Base-by-base conservation (phyloP, 2,888 invertebrate genomes). In the Leptogaster cylindrica region DNA sequence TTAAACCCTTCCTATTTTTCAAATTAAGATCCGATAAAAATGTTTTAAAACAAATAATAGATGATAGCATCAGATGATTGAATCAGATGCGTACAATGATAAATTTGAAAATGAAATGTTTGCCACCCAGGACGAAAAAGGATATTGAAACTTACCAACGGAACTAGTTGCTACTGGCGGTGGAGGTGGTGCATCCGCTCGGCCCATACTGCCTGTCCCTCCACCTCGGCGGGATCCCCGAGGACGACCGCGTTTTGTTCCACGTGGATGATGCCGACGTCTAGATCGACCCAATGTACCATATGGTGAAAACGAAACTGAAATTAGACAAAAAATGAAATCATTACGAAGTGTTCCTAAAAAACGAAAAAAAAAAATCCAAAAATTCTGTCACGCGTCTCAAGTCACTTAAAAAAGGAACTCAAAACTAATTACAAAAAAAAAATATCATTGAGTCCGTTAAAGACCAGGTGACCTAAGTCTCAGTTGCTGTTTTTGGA, bases 221-320 rank as follows among this genome's bases (percentile, higher is more conserved):
- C 76, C 85, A 51, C 86, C 85, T 73, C 90, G 84, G 1, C 90
- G 82, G 0, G 89, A 88, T 66, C 91, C 91, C 58, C 91, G 84
- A 52, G 91, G 91, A 50, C 91, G 83, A 0, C 91, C 91, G 14
- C 91, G 86, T 74, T 89, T 86, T 1, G 88, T 86, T 50, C 86
- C 84, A 28, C 88, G 87, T 68, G 80, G 81, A 76, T 80, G 78
- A 74, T 80, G 81, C 67, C 81, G 76, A 58, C 81, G 72, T 64
- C 80, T 75, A 68, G 77, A 74, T 67, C 78, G 75, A 6, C 78
- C 77, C 44, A 80, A 72, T 41, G 75, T 71, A 65, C 76, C 77
- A 71, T 76, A 77, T 58, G 80, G 78, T 66, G 76, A 75, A 68
- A 79, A 78, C 67, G 71, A 67, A 25, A 70, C 72, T 72, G 65